Evolutionary conservation across 2,113 vertebrate species (phyloP), one percentile per base, ranked within the genome.

Genomic region (Agapornis roseicollis): DNA sequence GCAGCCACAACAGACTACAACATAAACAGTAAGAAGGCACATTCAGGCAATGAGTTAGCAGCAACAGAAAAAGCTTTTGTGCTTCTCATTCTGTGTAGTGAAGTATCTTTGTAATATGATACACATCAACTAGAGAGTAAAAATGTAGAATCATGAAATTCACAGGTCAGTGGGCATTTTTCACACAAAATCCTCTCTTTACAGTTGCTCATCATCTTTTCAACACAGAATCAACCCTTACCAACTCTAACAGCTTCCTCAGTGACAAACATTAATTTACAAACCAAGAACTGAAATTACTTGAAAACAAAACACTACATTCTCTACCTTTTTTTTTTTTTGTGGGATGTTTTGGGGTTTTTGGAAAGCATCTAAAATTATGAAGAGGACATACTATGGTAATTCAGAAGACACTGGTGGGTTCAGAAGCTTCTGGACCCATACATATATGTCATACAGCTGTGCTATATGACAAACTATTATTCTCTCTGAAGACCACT

Each of bases 311-410:
- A 94, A 58, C 17, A 88, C 5, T 12, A 0, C 8, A 9, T 19
- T 17, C 25, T 3, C 2, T 3, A 7, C 3, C 0, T 13, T 5
- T 33, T 56, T 58, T 31, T 52, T 74, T 60, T 23, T 19, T 28
- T 28, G 4, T 52, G 10, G 2, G 10, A 64, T 3, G 8, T 19
- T 78, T 89, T 65, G 25, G 17, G 9, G 1, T 2, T 19, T 39
- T 77, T 71, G 23, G 2, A 23, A 61, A 91, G 23, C 7, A 37
- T 16, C 16, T 37, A 58, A 37, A 89, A 91, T 46, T 37, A 58
- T 9, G 3, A 72, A 68, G 17, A 92, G 5, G 20, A 86, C 9
- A 74, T 18, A 55, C 18, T 61, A 29, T 8, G 1, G 31, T 79
- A 76, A 77, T 77, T 50, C 13, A 11, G 42, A 81, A 85, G 52